Conservation (phyloP, 2,113 vertebrate genomes). For the Genyomyrus donnyi region DNA sequence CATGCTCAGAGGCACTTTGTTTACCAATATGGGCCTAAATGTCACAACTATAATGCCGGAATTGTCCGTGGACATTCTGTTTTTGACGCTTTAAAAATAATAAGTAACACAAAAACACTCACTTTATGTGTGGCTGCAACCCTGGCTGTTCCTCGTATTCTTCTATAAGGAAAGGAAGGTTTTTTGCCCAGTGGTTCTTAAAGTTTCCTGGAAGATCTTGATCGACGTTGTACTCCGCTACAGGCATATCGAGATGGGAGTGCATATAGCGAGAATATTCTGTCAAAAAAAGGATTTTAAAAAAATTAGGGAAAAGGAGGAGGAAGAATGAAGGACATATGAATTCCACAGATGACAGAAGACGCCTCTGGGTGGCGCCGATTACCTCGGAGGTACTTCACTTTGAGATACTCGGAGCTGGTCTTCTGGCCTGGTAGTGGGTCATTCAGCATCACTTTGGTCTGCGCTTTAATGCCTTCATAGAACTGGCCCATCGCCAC, state of each 20-base stretch:
- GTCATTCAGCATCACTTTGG: slow-evolving; percentile 95
- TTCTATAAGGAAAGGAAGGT: slow-evolving; percentile 90
- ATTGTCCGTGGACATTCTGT: not conserved
- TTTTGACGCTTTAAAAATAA: not conserved
- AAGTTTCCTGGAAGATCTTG: slow-evolving; percentile 86
- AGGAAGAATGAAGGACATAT: not conserved
- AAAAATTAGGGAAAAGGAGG: too few species aligned
- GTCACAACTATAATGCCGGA: not conserved
- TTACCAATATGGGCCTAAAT: not conserved
- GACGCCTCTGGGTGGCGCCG: not conserved
- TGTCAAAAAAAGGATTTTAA: slow-evolving; percentile 37
- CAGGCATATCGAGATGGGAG: slow-evolving; percentile 84
- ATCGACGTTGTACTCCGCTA: slow-evolving; percentile 87
- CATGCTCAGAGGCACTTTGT: not conserved
- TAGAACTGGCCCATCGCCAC: slow-evolving; percentile 98
- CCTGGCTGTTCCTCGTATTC: slow-evolving; percentile 97
- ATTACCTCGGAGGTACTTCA: slow-evolving; percentile 93
- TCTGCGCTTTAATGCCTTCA: slow-evolving; percentile 96
- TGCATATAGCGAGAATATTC: slow-evolving; percentile 96
- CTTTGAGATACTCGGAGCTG: slow-evolving; percentile 93
- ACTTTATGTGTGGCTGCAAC: slow-evolving; percentile 94
- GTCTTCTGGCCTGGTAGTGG: slow-evolving; percentile 93
- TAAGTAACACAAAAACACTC: slow-evolving; percentile 28
- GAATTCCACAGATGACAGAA: not conserved
- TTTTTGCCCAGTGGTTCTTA: slow-evolving; percentile 97